Base-by-base conservation (phyloP, 2,888 invertebrate species). In the Suillia variegata region DNA sequence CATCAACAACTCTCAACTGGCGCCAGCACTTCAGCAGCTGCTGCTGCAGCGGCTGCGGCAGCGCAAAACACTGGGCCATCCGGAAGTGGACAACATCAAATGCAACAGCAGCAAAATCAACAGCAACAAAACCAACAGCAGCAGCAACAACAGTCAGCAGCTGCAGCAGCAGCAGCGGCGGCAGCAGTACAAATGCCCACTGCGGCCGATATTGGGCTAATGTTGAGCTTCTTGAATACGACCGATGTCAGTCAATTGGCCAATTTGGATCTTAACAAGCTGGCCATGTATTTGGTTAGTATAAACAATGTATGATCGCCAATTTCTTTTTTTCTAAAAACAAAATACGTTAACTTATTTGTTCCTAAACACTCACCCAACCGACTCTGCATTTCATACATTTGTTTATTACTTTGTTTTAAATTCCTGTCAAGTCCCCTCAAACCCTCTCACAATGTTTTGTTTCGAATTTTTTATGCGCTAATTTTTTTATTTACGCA, bases 241-340 rank as follows among this genome's bases (percentile, higher is more conserved):
- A 78, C 78, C 67, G 82, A 82, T 70, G 84, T 85, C 73, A 84
- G 83, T 67, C 87, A 87, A 76, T 84, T 88, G 81, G 88, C 88
- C 77, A 88, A 87, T 81, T 89, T 89, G 89, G 89, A 89, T 79
- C 84, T 89, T 72, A 89, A 89, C 79, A 89, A 89, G 80, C 84
- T 89, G 79, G 87, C 89, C 74, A 87, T 89, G 85, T 89, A 89
- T 80, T 84, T 89, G 87, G 89, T 89, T 82, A 86, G 87, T 86
- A 84, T 79, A 71, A 76, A 75, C 73, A 76, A 76, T 78, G 75
- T 74, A 73, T 69, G 66, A 69, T 66, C 61, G 62, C 63, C 66
- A 64, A 68, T 63, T 63, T 59, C 63, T 62, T 56, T 62, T 50
- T 63, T 65, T 65, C 69, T 64, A 68, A n/a, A 8, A 31, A 6